Evolutionary conservation across 2,888 invertebrate genomes (phyloP).

Genomic region (Therioaphis trifolii): DNA sequence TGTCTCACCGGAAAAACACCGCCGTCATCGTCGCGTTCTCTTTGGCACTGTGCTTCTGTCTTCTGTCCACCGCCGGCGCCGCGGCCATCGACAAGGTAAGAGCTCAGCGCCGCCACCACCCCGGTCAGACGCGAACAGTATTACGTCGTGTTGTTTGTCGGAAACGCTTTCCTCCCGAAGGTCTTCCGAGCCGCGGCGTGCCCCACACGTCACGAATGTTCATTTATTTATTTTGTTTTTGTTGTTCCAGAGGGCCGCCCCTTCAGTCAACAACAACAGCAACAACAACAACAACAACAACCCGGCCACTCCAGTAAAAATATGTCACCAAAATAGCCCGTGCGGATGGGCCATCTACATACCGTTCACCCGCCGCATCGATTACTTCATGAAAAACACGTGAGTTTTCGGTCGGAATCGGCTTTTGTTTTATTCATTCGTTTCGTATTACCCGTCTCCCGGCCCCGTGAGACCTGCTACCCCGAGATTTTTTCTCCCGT

Average conservation of each 20-base stretch:
- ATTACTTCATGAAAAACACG: constrained; percentile 74
- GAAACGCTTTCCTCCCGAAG: no score
- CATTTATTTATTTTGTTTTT: neutral
- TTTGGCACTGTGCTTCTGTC: constrained; percentile 7
- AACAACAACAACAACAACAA: neutral
- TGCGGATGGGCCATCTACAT: constrained; percentile 76
- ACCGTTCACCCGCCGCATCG: constrained; percentile 70
- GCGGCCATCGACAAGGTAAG: constrained; percentile 34
- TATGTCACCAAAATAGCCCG: constrained; percentile 69
- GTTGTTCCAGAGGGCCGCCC: constrained; percentile 16
- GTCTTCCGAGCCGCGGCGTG: no score
- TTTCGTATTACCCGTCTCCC: no score
- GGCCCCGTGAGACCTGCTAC: no score
- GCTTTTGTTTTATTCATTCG: no score
- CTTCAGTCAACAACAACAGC: neutral
- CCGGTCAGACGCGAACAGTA: neutral
- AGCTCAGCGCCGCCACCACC: neutral
- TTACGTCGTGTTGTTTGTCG: neutral
- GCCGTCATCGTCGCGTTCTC: neutral
- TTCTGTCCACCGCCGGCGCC: constrained; percentile 1
- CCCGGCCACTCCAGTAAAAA: constrained; percentile 63
- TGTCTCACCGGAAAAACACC: neutral
- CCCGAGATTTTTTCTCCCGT: no score
- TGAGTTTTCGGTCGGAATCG: constrained; percentile 68
- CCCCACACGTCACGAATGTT: no score